Conservation (phyloP, 2,888 invertebrate genomes). For the Drosophila ustulata region DNA sequence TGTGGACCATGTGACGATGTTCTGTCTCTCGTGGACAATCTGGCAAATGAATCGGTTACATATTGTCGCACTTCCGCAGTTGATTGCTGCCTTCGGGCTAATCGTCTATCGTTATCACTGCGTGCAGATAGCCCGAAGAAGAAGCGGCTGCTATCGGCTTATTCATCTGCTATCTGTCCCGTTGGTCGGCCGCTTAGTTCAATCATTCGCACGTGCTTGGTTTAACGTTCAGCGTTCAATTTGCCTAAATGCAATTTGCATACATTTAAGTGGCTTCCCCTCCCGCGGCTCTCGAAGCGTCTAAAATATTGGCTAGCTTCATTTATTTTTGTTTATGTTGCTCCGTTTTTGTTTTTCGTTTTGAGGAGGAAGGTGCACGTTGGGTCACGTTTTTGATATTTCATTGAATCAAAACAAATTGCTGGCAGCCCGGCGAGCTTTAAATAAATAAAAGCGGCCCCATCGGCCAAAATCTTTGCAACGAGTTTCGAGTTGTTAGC, state of each 20-base stretch:
- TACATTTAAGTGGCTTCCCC: slow-evolving; percentile 51
- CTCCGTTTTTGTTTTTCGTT: slow-evolving; percentile 7
- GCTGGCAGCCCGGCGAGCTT: slow-evolving; percentile 49
- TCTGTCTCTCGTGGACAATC: slow-evolving; percentile 6
- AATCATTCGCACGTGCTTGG: slow-evolving; percentile 76
- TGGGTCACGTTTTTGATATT: slow-evolving; percentile 80
- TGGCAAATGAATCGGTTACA: slow-evolving; percentile 25
- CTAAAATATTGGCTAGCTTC: slow-evolving; percentile 56
- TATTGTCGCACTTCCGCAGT: slow-evolving; percentile 46
- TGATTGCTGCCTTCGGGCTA: slow-evolving; percentile 18
- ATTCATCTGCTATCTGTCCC: slow-evolving; percentile 12
- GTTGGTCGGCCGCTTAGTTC: slow-evolving; percentile 22
- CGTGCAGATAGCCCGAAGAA: slow-evolving; percentile 33
- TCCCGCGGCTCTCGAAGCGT: slow-evolving; percentile 12
- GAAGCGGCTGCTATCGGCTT: slow-evolving; percentile 15
- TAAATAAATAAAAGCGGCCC: slow-evolving; percentile 69
- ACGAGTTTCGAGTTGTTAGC: slow-evolving; percentile 55
- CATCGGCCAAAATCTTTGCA: slow-evolving; percentile 45
- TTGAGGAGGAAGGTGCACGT: slow-evolving; percentile 46
- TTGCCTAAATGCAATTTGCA: slow-evolving; percentile 72
- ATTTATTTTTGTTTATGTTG: slow-evolving; percentile 28
- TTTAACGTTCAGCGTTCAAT: slow-evolving; percentile 69
- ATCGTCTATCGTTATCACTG: slow-evolving; percentile 41
- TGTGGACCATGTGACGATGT: background rate
- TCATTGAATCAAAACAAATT: slow-evolving; percentile 81